Base-by-base conservation (phyloP, 2,797 vertebrate genomes). In the Serranus cabrilla region DNA sequence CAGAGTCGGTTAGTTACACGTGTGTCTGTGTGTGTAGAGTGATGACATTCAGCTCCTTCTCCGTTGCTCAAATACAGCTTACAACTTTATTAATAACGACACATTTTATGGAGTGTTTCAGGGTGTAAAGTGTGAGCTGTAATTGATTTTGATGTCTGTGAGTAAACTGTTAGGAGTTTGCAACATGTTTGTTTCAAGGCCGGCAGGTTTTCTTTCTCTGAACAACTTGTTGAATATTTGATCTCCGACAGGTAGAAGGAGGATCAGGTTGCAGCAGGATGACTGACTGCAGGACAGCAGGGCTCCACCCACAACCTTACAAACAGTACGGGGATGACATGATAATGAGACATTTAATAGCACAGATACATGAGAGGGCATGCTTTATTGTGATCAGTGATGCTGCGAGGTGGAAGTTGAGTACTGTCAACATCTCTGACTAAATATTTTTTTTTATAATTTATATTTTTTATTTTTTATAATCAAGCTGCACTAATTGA, bases 201-300 rank as follows among this genome's bases (percentile, higher is more conserved):
- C 40, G 12, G 58, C 54, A 71, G 63, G 62, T 58, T 81, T 51
- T 52, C 61, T 73, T 69, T 65, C 27, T 66, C 61, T 11, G 27
- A 59, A 54, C 39, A 23, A 71, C 76, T 60, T 83, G 80, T 21
- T 94, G 71, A 94, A 93, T 94, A 90, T 93, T 93, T 92, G 12
- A 94, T 91, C 67, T 66, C 39, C 2, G 5, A 45, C 55, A 23
- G 71, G 81, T 51, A 62, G 67, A 43, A n/a, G 42, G 39, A 66
- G 61, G 55, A 0, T 94, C 78, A 7, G 6, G 77, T 94, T 92
- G 64, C 92, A 71, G 62, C 16, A 1, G 45, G 66, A 63, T 79
- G 82, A 80, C 42, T 61, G 71, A 82, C 50, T 61, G 70, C 54
- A 52, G 49, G 49, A 75, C 71, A 71, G 55, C 60, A 80, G 64